phyloP scores from a whole-genome alignment of 2,888 invertebrate species.

The Acleris cristana region DNA sequence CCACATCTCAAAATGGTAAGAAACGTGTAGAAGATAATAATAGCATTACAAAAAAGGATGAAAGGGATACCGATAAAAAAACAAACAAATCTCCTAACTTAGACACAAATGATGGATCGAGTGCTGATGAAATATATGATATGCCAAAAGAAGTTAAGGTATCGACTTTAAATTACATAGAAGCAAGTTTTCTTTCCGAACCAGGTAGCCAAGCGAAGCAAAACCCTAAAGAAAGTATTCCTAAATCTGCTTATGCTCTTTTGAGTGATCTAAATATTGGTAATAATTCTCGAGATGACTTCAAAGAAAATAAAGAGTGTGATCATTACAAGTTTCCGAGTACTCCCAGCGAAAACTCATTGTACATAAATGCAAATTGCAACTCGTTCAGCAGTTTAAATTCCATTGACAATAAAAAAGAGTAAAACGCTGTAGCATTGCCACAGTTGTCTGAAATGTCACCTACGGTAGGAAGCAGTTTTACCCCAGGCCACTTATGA shows the following conservation, averaged over 20 bases:
- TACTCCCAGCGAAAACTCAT: not conserved
- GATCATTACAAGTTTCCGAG: constrained; percentile 21
- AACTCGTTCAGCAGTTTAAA: no score
- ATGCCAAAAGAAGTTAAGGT: not conserved
- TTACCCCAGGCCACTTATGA: no score
- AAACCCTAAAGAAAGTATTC: not conserved
- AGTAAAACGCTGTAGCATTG: no score
- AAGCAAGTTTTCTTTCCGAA: constrained; percentile 8
- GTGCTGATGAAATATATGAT: not conserved
- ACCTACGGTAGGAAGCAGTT: no score
- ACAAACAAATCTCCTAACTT: not conserved
- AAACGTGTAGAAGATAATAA: not conserved
- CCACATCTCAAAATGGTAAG: not conserved
- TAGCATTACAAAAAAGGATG: not conserved
- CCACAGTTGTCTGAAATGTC: no score
- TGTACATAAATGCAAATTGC: constrained; percentile 27
- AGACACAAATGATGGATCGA: not conserved
- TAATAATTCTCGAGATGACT: not conserved
- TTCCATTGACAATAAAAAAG: no score
- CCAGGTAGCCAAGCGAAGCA: not conserved
- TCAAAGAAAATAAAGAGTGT: not conserved
- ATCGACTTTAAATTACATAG: not conserved
- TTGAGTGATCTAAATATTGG: not conserved
- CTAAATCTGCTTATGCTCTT: constrained; percentile 7
- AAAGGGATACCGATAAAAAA: not conserved